Base-by-base conservation (phyloP, 1,140 invertebrate species). In the Ips nitidus region DNA sequence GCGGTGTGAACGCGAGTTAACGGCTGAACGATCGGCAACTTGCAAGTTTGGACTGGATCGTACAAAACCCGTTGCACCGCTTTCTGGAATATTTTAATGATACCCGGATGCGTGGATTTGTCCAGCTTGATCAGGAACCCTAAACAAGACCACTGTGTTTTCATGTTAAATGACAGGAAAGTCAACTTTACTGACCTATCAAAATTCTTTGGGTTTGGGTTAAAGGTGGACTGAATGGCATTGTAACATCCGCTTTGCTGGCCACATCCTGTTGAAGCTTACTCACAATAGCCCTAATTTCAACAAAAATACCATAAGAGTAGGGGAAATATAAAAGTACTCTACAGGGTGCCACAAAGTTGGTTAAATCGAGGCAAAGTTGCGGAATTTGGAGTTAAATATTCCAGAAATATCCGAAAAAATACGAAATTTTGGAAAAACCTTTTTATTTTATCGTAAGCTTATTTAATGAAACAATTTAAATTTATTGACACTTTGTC, bases 191-290 rank as follows among this genome's bases (percentile, higher is more conserved):
- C 22, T 22, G 22, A 22, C 22, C 6, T 40, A 50, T 68, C 41
- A 68, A 4, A 52, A 71, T 75, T 52, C 76, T 63, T 65, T 78
- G 77, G 41, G 70, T 74, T 36, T 55, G 41, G 5, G 76, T 78
- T 73, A 78, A 70, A 38, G 72, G 40, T 1, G 77, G 77, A 41
- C 76, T 74, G 5, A 73, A 72, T 47, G 73, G 70, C 47, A 70
- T 73, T 60, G 73, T 67, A 8, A 8, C 70, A 52, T 75, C 72
- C 37, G 74, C 56, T 55, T 70, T 72, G 59, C 75, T 72, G 37
- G 52, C 38, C 37, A 61, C 52, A 66, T 77, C 76, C 43, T 3
- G 4, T 4, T 69, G 66, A 39, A 76, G 41, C 63, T 73, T 71
- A 6, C 52, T 22, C 22, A 22, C 22, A 22, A 22, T 22, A 22